Percentiles rank a stretch among this genome's conserved stretches.
phyloP scores from a whole-genome alignment of 30 jellyfish, hydroid and myxozoan species.

The Turritopsis rubra region DNA sequence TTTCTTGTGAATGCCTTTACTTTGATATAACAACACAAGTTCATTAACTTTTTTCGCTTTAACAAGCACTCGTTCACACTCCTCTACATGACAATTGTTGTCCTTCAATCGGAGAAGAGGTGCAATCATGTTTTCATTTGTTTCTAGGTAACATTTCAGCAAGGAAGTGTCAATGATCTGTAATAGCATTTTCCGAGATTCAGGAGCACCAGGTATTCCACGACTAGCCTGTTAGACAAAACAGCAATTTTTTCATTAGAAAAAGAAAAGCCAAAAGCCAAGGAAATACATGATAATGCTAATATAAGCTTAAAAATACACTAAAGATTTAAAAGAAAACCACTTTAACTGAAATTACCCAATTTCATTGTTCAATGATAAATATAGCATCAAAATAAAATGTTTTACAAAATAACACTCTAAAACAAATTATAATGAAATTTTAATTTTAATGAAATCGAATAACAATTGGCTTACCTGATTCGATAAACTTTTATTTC shows the following conservation, averaged over 20 bases:
- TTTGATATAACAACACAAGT: constrained; percentile 71
- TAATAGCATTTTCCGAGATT: constrained; percentile 49
- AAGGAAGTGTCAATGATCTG: constrained; percentile 81
- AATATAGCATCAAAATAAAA: no score
- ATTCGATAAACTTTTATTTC: not conserved
- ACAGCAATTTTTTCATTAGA: no score
- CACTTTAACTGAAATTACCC: no score
- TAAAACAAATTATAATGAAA: no score
- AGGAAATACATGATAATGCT: no score
- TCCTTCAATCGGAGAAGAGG: constrained; percentile 73
- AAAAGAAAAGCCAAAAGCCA: no score
- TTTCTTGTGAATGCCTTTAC: constrained; percentile 84
- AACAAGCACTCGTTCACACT: constrained; percentile 75
- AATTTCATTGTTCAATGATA: no score
- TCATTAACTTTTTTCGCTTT: constrained; percentile 72
- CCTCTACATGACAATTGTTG: constrained; percentile 85
- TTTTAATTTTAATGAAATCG: no score
- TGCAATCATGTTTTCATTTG: constrained; percentile 82
- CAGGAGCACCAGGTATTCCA: constrained; percentile 30
- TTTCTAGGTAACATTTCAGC: constrained; percentile 74
- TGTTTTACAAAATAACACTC: no score
- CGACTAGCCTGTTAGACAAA: constrained; percentile 9
- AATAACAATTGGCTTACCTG: no score
- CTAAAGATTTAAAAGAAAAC: no score
- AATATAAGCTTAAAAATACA: no score